Evolutionary conservation across 2,113 vertebrate species (phyloP), one percentile per base, ranked within the genome.

Genomic region (Carlito syrichta): DNA sequence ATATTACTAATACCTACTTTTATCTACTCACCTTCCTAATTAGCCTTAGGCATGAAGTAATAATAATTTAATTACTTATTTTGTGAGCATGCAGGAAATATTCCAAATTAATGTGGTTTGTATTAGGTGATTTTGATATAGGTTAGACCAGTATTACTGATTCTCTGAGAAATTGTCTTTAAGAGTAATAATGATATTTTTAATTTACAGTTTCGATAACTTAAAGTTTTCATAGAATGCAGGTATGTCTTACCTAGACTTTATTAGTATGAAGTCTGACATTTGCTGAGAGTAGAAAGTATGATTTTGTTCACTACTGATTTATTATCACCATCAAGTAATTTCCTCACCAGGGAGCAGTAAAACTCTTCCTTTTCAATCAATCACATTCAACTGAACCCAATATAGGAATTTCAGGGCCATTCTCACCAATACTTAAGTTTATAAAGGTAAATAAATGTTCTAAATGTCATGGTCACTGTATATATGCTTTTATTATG

Each of bases 51-150:
- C 38, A 79, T n/a, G 11, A 54, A 73, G 10, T 79, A 38, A 60
- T 92, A 79, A 45, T 23, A 78, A 54, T 40, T 89, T 74, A 83
- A 54, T 83, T 5, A 82, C 19, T 40, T 40, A 43, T 71, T 88
- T 66, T 85, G n/a, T 66, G 20, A 11, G 11, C 66, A 58, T 6
- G 0, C 20, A 52, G 25, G 10, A 3, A 43, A 22, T 58, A 45
- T 96, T 86, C 32, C 3, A 81, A n/a, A 14, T 68, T 52, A 54
- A 40, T 54, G 10, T 5, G 62, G 1, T 83, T 76, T 87, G 3
- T 30, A 62, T 40, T 30, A 38, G 38, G 6, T 69, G 82, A 40
- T 8, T 79, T 40, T 69, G 43, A 66, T 56, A 30, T 22, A 68
- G 6, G 7, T 50, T 16, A 78, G 3, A 1, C 0, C 9, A 69